Evolutionary conservation across 2,113 vertebrate genomes (phyloP), one percentile per base, ranked within the genome.

Genomic region (Uria aalge): DNA sequence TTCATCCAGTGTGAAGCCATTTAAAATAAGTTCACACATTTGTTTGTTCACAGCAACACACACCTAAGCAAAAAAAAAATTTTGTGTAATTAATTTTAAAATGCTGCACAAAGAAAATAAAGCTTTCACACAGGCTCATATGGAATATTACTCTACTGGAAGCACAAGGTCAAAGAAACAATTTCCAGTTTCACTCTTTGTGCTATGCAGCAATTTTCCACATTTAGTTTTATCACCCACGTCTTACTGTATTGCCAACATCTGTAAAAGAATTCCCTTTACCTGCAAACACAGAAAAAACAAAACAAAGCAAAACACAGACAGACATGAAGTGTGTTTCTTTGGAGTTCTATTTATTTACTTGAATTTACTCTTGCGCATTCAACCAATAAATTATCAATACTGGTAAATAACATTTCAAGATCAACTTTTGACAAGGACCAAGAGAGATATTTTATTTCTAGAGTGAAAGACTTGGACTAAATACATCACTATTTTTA

Each of bases 191-290:
- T 76, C 36, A 59, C 11, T 82, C 48, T 80, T 93, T 92, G 71
- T 85, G 29, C 23, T 62, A 41, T 17, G 17, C 24, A 95, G 59
- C 41, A 67, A 53, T 88, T 96, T 97, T 94, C 88, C 83, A 92
- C 41, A 43, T 91, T 93, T 73, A 60, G 20, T 30, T 92, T 90
- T 93, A 96, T 86, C 89, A 76, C 19, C 50, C 18, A 4, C 85
- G 36, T 87, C 71, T 78, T 88, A 76, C 23, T 87, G 29, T 87
- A 79, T 50, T 81, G n/a, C 56, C 66, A 96, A n/a, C 20, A 94
- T 76, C 78, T 92, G 52, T 82, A 69, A 90, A 95, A 97, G 32
- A 38, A 95, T 91, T 81, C 22, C 53, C n/a, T 68, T 53, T 89
- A 88, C 64, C 29, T 53, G 34, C 19, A 68, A 91, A 52, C 43